phyloP scores from a whole-genome alignment of 2,113 vertebrate species.

The Pantherophis guttatus region DNA sequence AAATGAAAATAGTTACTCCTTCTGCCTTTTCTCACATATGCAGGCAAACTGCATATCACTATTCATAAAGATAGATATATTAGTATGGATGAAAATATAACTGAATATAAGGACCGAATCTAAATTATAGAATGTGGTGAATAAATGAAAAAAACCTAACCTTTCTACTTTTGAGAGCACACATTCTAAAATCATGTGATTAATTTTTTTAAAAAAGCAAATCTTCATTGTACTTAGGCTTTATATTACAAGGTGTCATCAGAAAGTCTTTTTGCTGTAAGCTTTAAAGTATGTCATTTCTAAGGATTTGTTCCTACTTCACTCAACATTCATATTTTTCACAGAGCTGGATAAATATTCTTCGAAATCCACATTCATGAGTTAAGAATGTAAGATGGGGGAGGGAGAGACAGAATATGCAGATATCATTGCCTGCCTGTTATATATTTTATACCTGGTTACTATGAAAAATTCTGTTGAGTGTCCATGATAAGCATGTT shows the following conservation, averaged over 20 bases:
- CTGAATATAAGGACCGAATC: background rate
- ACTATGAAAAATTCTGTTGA: background rate
- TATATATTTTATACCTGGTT: background rate
- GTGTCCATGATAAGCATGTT: background rate
- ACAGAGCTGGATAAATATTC: background rate
- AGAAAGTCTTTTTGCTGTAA: background rate
- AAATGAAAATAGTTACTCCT: background rate
- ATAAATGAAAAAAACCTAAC: background rate
- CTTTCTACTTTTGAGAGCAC: background rate
- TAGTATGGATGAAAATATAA: background rate
- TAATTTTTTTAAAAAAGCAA: background rate
- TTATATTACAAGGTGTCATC: background rate
- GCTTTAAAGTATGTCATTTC: background rate
- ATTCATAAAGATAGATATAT: background rate
- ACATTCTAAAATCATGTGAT: background rate
- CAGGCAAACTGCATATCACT: background rate
- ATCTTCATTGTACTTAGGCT: background rate
- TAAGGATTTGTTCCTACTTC: background rate
- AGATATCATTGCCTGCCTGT: background rate
- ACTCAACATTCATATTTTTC: background rate
- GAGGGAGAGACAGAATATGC: background rate
- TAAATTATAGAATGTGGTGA: background rate
- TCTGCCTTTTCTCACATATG: background rate
- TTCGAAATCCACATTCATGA: background rate
- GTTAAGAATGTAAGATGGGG: background rate